Conservation (phyloP, 2,113 vertebrate species). For the Corydoras sp. region DNA sequence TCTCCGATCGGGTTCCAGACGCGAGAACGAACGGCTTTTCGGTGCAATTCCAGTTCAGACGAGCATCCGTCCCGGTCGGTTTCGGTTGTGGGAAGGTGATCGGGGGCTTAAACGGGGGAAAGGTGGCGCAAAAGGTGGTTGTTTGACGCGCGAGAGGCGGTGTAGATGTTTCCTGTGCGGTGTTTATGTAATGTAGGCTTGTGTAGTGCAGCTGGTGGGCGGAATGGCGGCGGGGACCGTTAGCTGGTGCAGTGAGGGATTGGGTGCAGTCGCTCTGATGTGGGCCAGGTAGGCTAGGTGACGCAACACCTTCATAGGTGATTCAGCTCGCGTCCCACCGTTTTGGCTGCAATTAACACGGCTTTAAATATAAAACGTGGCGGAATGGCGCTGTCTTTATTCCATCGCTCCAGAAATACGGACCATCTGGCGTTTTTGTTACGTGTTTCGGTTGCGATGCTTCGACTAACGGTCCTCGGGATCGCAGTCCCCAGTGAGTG, state of each 20-base stretch:
- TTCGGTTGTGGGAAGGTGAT: neutral
- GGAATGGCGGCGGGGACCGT: slow-evolving; percentile 66
- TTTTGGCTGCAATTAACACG: neutral
- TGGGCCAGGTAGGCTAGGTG: slow-evolving; percentile 70
- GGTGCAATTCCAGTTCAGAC: no score
- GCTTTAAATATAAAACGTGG: no score
- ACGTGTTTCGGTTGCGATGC: neutral
- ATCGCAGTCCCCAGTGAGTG: neutral
- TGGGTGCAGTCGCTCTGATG: slow-evolving; percentile 52
- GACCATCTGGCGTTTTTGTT: no score
- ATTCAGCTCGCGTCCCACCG: neutral
- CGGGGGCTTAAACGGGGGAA: slow-evolving; percentile 14
- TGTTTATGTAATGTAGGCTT: slow-evolving; percentile 30
- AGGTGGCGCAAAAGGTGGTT: slow-evolving; percentile 50
- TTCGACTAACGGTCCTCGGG: neutral
- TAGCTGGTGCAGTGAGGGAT: slow-evolving; percentile 66
- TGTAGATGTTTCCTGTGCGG: slow-evolving; percentile 18
- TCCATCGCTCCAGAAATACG: neutral
- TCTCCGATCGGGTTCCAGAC: no score
- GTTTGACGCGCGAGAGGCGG: neutral
- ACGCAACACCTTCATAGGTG: slow-evolving; percentile 69
- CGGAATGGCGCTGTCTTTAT: neutral
- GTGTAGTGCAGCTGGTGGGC: slow-evolving; percentile 16
- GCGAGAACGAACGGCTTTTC: no score
- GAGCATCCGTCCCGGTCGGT: neutral